Conservation (phyloP, 2,797 vertebrate species). For the Rhodeus uyekii region DNA sequence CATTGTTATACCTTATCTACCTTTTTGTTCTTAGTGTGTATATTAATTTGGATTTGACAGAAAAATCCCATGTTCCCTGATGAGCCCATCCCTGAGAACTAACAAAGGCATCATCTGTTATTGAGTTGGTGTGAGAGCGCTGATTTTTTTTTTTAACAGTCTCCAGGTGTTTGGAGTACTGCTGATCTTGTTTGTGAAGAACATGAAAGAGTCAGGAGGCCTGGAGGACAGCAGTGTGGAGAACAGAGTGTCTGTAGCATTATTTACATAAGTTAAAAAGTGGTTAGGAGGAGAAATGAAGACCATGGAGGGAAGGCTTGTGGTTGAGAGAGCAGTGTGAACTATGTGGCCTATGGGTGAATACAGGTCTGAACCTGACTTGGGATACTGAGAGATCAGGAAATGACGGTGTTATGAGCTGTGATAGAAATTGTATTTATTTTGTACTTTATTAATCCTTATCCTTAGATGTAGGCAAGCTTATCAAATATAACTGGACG, state of each 20-base stretch:
- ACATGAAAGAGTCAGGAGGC: background rate
- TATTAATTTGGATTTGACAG: background rate
- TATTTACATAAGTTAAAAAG: background rate
- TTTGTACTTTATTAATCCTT: no score
- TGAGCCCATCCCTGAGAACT: background rate
- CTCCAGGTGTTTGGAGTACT: background rate
- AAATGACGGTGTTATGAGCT: no score
- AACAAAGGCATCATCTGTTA: constrained; percentile 3
- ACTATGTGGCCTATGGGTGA: background rate
- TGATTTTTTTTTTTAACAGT: background rate
- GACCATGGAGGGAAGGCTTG: background rate
- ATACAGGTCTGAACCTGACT: background rate
- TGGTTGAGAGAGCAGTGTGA: background rate
- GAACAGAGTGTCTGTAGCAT: background rate
- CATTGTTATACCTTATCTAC: background rate
- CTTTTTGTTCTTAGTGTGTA: background rate
- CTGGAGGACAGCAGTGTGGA: background rate
- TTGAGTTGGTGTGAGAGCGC: background rate
- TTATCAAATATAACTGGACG: no score
- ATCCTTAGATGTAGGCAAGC: no score
- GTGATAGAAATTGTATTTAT: no score
- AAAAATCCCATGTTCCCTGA: background rate
- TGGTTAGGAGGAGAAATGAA: background rate
- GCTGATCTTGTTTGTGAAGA: constrained; percentile 1
- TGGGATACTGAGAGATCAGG: background rate